Base-by-base conservation (phyloP, 2,888 invertebrate genomes). In the Thumatha senex region DNA sequence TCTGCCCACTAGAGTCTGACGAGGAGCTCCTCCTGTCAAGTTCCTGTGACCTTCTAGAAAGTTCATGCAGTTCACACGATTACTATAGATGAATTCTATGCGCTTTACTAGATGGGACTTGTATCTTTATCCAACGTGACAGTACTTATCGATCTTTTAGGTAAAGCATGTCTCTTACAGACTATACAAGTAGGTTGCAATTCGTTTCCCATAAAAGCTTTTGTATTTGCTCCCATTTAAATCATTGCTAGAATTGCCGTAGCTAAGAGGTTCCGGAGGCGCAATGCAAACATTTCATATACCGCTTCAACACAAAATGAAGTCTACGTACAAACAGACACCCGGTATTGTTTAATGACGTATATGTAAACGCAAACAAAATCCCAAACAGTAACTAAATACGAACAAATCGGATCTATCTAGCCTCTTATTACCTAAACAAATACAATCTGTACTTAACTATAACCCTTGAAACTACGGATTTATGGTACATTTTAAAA, bases 371-470 rank as follows among this genome's bases (percentile, higher is more conserved):
- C 36, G 44, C 57, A 57, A 62, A 67, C 56, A 48, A 42, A 47
- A 50, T 49, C 56, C 49, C 51, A 14, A 46, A 54, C 13, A 48
- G 67, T 56, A 67, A 67, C 64, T 56, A 67, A 56, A 43, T 47
- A 65, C 70, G 46, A 50, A 65, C 70, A 73, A 72, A 75, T 70
- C 62, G 64, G 52, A 60, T 51, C 51, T 68, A 71, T 69, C 70
- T 55, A 63, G 62, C 48, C 58, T 44, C 51, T 61, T 70, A 78
- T 51, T 40, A 49, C 33, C 15, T 52, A 34, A 52, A 55, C 15
- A 51, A 47, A 50, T 10, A 24, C 34, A 18, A 40, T 11, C 18
- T 24, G 5, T 5, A 24, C 2, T 15, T 13, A 39, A 30, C 40
- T 24, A 24, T 24, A 24, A 39, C 12, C 18, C 14, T 46, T 67